Evolutionary conservation across 2,888 invertebrate species (phyloP).

Genomic region (Drosophila parthenogenetica): DNA sequence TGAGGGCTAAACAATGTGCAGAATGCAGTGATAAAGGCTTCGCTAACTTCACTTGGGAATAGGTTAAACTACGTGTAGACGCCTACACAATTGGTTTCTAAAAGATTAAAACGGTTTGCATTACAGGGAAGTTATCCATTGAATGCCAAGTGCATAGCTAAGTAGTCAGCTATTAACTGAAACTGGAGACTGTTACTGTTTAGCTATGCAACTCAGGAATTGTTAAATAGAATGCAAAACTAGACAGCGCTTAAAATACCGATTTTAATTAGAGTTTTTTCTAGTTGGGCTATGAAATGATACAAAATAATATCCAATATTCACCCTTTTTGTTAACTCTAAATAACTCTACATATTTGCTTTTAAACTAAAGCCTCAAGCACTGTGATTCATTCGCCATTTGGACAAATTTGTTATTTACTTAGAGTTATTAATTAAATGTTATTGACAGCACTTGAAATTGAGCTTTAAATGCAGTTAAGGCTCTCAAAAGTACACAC

Average conservation of each 20-base stretch:
- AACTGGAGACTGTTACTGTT: background rate
- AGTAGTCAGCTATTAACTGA: background rate
- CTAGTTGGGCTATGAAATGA: too few relatives aligned
- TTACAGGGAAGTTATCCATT: background rate
- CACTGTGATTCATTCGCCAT: background rate
- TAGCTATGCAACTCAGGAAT: background rate
- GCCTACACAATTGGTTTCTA: constrained; percentile 6
- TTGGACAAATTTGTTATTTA: background rate
- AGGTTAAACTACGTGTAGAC: constrained; percentile 34
- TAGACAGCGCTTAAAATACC: too few relatives aligned
- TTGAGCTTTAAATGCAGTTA: background rate
- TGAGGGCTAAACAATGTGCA: constrained; percentile 29
- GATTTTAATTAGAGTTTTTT: too few relatives aligned
- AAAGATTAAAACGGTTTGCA: background rate
- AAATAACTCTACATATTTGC: too few relatives aligned
- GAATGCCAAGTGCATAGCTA: constrained; percentile 2
- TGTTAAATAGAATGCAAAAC: background rate
- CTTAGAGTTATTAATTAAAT: background rate
- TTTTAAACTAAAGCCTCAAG: too few relatives aligned
- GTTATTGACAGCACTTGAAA: background rate
- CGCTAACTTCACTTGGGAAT: constrained; percentile 4
- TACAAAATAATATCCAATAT: too few relatives aligned
- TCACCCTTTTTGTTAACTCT: too few relatives aligned
- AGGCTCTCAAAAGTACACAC: constrained; percentile 3
- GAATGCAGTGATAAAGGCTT: constrained; percentile 27